These are phyloP conservation scores for Bombyx huttoni DNA, from an alignment of 2,888 invertebrate genomes.

Conservation along the genomic window DNA sequence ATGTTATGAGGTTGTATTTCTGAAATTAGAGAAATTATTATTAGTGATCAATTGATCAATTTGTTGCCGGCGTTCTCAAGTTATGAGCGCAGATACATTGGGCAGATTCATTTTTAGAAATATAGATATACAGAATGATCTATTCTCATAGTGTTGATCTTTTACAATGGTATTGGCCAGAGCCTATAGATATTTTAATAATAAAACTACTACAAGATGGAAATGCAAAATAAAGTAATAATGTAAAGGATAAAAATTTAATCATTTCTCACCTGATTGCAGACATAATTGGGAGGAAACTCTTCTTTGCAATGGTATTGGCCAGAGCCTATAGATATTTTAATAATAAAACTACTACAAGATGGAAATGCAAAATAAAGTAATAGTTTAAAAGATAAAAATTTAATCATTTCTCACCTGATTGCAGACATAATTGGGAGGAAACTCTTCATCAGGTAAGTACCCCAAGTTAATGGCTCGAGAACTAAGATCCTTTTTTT, in stretches of 20 bases:
- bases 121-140: no score
- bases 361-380: background rate
- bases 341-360: no score
- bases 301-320: constrained; percentile 77
- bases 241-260: background rate
- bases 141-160: no score
- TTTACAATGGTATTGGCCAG: no score
- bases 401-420: constrained; percentile 59
- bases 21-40: constrained; percentile 51
- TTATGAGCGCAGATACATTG: no score
- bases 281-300: constrained; percentile 95
- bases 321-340: no score
- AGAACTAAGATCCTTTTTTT: constrained; percentile 81
- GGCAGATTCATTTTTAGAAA: no score
- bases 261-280: constrained; percentile 79
- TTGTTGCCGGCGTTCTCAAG: no score
- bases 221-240: background rate
- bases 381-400: background rate
- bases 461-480: constrained; percentile 85
- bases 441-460: constrained; percentile 85
- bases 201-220: no score
- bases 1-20: constrained; percentile 95
- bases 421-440: constrained; percentile 96
- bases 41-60: background rate
- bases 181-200: no score